Evolutionary conservation across 2,113 vertebrate genomes (phyloP).

Genomic region (Cairina moschata): DNA sequence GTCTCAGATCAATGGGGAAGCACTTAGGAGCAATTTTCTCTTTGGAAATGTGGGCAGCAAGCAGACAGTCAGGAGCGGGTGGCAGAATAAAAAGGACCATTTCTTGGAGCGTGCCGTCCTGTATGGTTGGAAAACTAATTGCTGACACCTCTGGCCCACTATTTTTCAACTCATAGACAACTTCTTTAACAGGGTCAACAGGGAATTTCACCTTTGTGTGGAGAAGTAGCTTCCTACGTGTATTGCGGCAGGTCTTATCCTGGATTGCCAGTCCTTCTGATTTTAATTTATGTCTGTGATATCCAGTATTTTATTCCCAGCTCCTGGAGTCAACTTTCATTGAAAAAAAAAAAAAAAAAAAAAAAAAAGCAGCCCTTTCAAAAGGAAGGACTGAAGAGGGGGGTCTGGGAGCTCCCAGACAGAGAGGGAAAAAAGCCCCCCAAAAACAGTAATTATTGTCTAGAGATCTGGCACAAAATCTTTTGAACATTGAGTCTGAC

Average conservation of each 20-base stretch:
- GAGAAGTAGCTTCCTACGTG: neutral
- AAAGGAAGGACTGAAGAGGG: neutral
- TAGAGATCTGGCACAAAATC: neutral
- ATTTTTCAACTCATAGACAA: neutral
- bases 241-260: neutral
- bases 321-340: neutral
- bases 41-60: constrained; percentile 20
- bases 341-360: neutral
- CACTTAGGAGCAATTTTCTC: constrained; percentile 59
- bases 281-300: neutral
- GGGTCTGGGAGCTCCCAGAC: neutral
- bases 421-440: neutral
- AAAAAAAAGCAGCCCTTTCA: neutral
- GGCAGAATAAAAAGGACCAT: neutral
- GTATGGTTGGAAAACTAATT: neutral
- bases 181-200: neutral
- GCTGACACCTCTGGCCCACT: neutral
- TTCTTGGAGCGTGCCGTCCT: neutral
- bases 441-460: neutral
- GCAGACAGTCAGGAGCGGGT: neutral
- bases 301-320: neutral
- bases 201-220: neutral
- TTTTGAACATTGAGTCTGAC: neutral
- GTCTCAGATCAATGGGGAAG: constrained; percentile 33
- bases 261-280: neutral